Evolutionary conservation across 1,140 invertebrate genomes (phyloP).

Genomic region (Atta colombica): DNA sequence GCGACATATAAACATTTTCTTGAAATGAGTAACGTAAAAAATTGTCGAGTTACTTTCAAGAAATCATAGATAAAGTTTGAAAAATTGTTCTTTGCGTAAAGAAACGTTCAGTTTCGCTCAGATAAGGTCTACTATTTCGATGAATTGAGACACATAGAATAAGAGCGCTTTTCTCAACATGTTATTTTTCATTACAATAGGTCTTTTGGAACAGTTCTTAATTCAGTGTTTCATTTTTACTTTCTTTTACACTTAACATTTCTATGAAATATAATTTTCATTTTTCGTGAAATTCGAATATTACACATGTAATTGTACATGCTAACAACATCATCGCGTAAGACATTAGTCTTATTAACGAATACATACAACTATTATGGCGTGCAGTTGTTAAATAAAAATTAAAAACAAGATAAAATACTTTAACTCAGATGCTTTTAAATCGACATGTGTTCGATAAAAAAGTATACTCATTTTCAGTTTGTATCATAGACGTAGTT

Average conservation of each 20-base stretch:
- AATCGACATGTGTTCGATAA: no score
- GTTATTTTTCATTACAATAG: neutral
- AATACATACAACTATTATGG: no score
- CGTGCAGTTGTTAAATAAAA: no score
- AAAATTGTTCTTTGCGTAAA: conserved; percentile 21
- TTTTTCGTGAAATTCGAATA: neutral
- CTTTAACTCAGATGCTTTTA: no score
- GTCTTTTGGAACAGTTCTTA: neutral
- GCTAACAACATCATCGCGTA: no score
- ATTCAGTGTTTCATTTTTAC: neutral
- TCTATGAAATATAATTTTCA: conserved; percentile 1
- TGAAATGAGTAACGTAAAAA: conserved; percentile 6
- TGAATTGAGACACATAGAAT: conserved; percentile 32
- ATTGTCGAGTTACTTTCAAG: conserved; percentile 13
- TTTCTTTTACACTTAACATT: neutral
- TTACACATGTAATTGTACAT: neutral
- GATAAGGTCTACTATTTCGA: neutral
- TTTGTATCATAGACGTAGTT: no score
- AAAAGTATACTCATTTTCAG: no score
- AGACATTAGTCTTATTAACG: no score
- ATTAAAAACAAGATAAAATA: no score
- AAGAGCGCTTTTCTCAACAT: neutral
- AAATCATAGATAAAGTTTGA: conserved; percentile 25
- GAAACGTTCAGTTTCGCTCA: neutral
- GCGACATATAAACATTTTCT: neutral